A percentile compares a stretch with the other conserved stretches of the same genome.
These are phyloP conservation scores for Cossypha niveicapilla DNA, from an alignment of 2,797 vertebrate genomes.

Conservation along the genomic window DNA sequence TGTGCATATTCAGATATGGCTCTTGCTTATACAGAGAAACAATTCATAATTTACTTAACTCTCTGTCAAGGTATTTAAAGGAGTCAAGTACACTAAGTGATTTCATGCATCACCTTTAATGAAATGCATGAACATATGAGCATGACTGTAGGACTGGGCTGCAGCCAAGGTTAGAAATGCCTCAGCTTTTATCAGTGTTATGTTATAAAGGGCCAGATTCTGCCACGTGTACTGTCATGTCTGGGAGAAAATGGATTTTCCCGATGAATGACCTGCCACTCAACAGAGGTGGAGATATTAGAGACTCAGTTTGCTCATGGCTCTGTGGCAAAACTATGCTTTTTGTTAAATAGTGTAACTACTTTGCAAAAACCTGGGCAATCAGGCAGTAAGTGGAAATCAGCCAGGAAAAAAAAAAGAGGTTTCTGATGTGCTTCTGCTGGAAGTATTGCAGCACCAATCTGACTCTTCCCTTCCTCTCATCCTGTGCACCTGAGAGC, in stretches of 20 bases:
- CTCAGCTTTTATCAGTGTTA: neutral
- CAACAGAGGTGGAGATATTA: neutral
- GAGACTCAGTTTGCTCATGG: neutral
- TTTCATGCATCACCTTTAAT: constrained; percentile 43
- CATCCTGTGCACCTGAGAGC: neutral
- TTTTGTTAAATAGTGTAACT: neutral
- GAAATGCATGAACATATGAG: neutral
- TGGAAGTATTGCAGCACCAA: neutral
- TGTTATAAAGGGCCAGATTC: neutral
- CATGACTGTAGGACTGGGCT: neutral
- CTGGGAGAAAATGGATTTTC: neutral
- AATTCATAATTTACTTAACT: neutral
- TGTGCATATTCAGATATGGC: neutral
- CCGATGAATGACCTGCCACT: neutral
- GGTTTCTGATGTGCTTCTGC: neutral
- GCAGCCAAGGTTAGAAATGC: neutral
- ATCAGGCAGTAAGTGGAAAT: neutral
- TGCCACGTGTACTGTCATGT: neutral
- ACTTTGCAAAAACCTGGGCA: neutral
- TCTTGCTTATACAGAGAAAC: neutral
- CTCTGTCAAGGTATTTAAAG: constrained; percentile 12
- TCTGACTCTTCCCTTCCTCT: neutral
- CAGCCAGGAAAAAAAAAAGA: neutral
- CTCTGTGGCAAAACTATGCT: neutral
- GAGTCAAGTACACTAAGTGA: constrained; percentile 11